phyloP scores from a whole-genome alignment of 2,797 vertebrate genomes.

The Hafferia zeledoni region DNA sequence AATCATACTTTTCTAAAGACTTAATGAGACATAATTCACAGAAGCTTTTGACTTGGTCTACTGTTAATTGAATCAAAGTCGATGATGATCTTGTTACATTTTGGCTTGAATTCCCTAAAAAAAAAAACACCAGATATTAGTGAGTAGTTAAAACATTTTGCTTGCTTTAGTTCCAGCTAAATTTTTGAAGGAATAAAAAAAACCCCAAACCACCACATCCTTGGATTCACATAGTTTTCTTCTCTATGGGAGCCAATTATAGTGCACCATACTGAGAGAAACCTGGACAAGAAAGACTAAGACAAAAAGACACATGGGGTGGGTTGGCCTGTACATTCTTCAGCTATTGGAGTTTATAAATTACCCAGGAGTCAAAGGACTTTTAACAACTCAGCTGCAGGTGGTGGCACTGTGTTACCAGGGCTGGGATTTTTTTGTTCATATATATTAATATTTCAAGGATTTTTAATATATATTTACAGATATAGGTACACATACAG shows the following conservation, averaged over 20 bases:
- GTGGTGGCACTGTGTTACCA: constrained; percentile 40
- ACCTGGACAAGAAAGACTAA: constrained; percentile 66
- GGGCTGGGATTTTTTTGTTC: not conserved
- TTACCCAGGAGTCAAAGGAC: constrained; percentile 73
- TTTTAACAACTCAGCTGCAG: constrained; percentile 70
- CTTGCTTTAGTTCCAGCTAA: constrained; percentile 68
- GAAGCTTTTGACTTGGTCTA: constrained; percentile 72
- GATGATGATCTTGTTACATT: constrained; percentile 87
- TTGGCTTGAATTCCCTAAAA: constrained; percentile 88
- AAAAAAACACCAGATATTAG: constrained; percentile 61
- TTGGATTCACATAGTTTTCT: constrained; percentile 63
- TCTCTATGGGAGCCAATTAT: constrained; percentile 81
- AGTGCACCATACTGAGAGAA: constrained; percentile 70
- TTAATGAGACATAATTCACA: constrained; percentile 71
- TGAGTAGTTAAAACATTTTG: constrained; percentile 65
- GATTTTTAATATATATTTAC: not conserved
- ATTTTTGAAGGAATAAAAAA: constrained; percentile 51
- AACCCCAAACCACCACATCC: not conserved
- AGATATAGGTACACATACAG: not conserved
- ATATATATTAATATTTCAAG: not conserved
- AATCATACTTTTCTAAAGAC: constrained; percentile 56
- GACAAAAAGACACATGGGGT: constrained; percentile 69
- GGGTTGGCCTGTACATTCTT: constrained; percentile 53
- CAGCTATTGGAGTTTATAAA: constrained; percentile 68
- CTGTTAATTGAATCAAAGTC: constrained; percentile 93